A percentile compares a stretch with the other conserved stretches of the same genome.
phyloP scores from a whole-genome alignment of 2,888 invertebrate species.

The Ophraella communa region DNA sequence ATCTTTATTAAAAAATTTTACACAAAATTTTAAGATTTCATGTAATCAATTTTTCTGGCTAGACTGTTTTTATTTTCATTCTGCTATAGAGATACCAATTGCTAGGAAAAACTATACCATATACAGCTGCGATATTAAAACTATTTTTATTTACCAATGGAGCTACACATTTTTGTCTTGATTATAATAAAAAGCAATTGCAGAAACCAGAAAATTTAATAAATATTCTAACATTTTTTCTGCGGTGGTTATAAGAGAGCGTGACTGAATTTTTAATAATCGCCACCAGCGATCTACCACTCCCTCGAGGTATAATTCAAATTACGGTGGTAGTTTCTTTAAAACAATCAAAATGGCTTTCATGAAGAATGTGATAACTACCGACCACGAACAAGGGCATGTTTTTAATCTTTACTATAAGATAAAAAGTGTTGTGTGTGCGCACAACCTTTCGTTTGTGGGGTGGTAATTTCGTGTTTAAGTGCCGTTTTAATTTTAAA shows the following conservation, averaged over 20 bases:
- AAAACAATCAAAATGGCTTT: conserved; percentile 16
- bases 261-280: background rate
- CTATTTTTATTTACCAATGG: too few relatives aligned
- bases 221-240: background rate
- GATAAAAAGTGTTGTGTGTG: conserved; percentile 35
- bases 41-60: too few relatives aligned
- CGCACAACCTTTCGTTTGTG: conserved; percentile 45
- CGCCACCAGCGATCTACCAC: conserved; percentile 4
- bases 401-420: conserved; percentile 38
- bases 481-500: conserved; percentile 47
- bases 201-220: too few relatives aligned
- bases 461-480: conserved; percentile 43
- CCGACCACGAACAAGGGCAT: conserved; percentile 27
- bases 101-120: too few relatives aligned
- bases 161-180: too few relatives aligned
- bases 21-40: too few relatives aligned
- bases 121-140: too few relatives aligned
- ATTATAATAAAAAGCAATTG: too few relatives aligned
- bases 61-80: too few relatives aligned
- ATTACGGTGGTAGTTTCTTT: conserved; percentile 20
- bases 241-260: background rate
- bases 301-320: conserved; percentile 21
- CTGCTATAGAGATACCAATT: too few relatives aligned
- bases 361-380: conserved; percentile 34
- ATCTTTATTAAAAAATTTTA: too few relatives aligned